Evolutionary conservation across 2,113 vertebrate genomes (phyloP), one percentile per base, ranked within the genome.

Genomic region (Trochalopteron elliotii): DNA sequence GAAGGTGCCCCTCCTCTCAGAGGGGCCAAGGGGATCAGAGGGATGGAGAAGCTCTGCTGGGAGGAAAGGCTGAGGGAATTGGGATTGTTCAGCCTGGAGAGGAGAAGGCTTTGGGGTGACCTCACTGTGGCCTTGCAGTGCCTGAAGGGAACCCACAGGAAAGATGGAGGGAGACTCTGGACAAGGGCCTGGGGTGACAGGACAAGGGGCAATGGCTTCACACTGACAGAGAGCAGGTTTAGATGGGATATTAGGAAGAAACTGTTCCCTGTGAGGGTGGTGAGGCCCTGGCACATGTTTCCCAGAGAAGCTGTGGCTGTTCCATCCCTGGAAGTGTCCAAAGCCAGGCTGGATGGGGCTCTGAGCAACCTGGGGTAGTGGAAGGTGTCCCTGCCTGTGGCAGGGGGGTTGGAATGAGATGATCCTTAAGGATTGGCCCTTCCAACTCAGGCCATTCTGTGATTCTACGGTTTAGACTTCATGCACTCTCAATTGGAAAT

Each of bases 221-320:
- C 0, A 72, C 1, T 65, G 76, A 50, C 50, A 72, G 30, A 72
- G 67, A 6, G 8, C 0, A 23, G 35, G 18, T 0, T 72, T 28
- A 57, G 49, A 20, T 44, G 0, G 68, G 37, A 6, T 44, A 57
- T 23, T 0, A 1, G 25, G 27, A 15, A n/a, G 33, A 25, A 89
- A 75, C 39, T 39, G 1, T n/a, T n/a, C 12, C 44, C 60, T 59
- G 23, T 24, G 33, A 45, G 28, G 4, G 33, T 53, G 33, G 0
- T 0, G 12, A 60, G 33, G 8, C 19, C 23, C 52, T 82, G 53
- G 61, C 45, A 75, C 20, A 82, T n/a, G 24, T 0, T 45, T 0
- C 3, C 15, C 45, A 68, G 28, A 40, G 69, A 0, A 60, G 53
- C 69, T 68, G 28, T 45, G 53, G 45, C 28, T 82, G n/a, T 30